A percentile compares a stretch with the other conserved stretches of the same genome.
These are phyloP conservation scores for Eledona agricola DNA, from an alignment of 2,888 invertebrate genomes.

Conservation along the genomic window DNA sequence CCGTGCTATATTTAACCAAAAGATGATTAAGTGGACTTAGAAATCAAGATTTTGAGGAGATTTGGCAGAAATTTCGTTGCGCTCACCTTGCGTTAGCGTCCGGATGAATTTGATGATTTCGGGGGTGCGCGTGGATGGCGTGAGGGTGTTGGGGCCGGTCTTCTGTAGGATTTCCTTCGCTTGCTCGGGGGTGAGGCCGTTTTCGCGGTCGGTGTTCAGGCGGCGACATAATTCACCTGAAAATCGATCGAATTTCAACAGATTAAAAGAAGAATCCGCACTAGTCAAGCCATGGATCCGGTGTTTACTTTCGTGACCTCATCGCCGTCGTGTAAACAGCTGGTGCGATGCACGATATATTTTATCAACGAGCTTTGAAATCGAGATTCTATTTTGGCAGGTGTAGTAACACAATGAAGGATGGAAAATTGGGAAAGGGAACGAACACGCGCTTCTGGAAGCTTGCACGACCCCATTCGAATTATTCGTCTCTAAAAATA, in stretches of 20 bases:
- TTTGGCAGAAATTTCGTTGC: constrained; percentile 12
- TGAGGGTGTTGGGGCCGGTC: constrained; percentile 76
- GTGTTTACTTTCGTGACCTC: too few species aligned
- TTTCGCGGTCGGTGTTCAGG: constrained; percentile 57
- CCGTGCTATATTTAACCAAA: constrained; percentile 23
- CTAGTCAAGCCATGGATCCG: too few species aligned
- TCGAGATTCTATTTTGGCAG: not conserved
- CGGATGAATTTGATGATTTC: constrained; percentile 75
- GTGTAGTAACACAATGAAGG: constrained; percentile 4
- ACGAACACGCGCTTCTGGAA: too few species aligned
- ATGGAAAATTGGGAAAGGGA: constrained; percentile 5
- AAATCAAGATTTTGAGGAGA: constrained; percentile 1
- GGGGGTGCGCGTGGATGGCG: constrained; percentile 76
- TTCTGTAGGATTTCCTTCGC: constrained; percentile 68
- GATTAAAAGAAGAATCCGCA: too few species aligned
- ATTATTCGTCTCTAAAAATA: constrained; percentile 18
- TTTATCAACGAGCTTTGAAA: too few species aligned
- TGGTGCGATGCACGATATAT: too few species aligned
- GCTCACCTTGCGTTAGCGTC: constrained; percentile 55
- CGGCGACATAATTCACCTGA: constrained; percentile 58
- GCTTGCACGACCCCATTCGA: constrained; percentile 23
- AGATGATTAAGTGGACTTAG: constrained; percentile 30
- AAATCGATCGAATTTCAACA: constrained; percentile 20
- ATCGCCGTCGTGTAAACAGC: too few species aligned
- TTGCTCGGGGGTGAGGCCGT: constrained; percentile 69